Evolutionary conservation across 2,797 vertebrate genomes (phyloP).

Genomic region (Kryptopterus vitreolus): DNA sequence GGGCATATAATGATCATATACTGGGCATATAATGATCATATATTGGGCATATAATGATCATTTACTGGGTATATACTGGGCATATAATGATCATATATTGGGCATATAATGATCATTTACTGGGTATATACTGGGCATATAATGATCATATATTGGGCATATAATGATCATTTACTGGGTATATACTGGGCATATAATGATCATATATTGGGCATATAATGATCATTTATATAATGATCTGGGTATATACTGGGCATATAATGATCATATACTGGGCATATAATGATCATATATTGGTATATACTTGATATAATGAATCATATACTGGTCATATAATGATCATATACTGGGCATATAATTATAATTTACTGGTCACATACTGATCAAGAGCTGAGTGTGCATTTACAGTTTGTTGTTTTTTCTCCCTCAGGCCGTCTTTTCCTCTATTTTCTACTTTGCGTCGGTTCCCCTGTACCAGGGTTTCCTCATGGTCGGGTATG

Average conservation of each 20-base stretch:
- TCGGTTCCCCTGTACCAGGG: constrained; percentile 98
- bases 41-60: too few species aligned
- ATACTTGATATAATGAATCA: too few species aligned
- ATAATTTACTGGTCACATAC: too few species aligned
- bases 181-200: not conserved
- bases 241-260: not conserved
- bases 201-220: too few species aligned
- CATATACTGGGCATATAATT: not conserved
- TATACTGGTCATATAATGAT: not conserved
- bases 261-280: too few species aligned
- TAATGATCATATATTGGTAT: not conserved
- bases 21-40: not conserved
- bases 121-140: not conserved
- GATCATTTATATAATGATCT: too few species aligned
- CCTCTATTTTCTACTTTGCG: constrained; percentile 96
- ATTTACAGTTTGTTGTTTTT: constrained; percentile 4
- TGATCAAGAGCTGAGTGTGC: constrained; percentile 1
- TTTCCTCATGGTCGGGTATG: constrained; percentile 98
- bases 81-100: not conserved
- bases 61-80: too few species aligned
- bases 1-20: too few species aligned
- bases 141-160: too few species aligned
- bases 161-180: not conserved
- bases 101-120: too few species aligned
- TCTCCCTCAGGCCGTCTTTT: constrained; percentile 89